Base-by-base conservation (phyloP, 2,888 invertebrate genomes). In the Saturnia pavonia region DNA sequence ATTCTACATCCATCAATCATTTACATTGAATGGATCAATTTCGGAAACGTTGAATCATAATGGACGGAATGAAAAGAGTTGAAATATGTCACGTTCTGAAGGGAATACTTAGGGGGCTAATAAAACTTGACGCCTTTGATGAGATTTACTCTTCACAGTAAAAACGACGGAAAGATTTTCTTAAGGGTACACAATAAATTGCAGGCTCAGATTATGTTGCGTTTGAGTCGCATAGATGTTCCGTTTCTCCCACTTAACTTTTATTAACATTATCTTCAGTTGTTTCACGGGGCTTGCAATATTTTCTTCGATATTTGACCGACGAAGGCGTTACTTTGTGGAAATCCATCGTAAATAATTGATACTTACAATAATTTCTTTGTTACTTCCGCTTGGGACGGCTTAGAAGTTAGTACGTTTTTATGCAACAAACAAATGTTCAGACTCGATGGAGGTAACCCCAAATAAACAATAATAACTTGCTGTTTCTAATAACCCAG, bases 41-140 rank as follows among this genome's bases (percentile, higher is more conserved):
- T 67, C 51, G 70, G 68, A 71, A 73, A 72, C 70, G 70, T 71
- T 71, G 68, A 70, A 69, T 70, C 72, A 70, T 67, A 68, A 70
- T 57, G 70, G 68, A 54, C 70, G 70, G 72, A 75, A 72, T 74
- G 72, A 77, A 77, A 79, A 75, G 73, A 74, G 75, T 75, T 74
- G 72, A 73, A 77, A 76, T 77, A 74, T 76, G 78, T 76, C 75
- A 76, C 74, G 72, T 67, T 71, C 71, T 73, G 71, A 74, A 73
- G 68, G 71, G 73, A 72, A 73, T 75, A 75, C 77, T 78, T 75
- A 76, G 74, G 72, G n/a, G 40, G 40, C 65, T 65, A 65, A 65
- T 65, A 65, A 74, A 73, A 76, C 72, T 77, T 71, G 65, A 40
- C 25, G 57, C n/a, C 60, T 6, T 8, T 34, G 40, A 65, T 19